A percentile compares a stretch with the other conserved stretches of the same genome.
Evolutionary conservation across 2,113 vertebrate genomes (phyloP).

Genomic region (Boulengeromyrus knoepffleri): DNA sequence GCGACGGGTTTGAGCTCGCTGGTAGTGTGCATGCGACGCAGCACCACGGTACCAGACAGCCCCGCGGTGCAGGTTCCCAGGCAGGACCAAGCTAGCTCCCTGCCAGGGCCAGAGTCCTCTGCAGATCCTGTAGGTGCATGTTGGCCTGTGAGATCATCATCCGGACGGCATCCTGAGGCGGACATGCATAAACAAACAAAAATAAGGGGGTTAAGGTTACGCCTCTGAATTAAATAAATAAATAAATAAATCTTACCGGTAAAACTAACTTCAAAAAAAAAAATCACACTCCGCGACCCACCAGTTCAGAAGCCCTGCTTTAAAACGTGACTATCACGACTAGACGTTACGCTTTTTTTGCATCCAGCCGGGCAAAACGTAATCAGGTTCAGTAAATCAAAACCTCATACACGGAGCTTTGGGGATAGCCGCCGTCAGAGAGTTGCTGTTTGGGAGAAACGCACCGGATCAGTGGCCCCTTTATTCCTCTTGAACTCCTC

Average conservation of each 20-base stretch:
- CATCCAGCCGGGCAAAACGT: background rate
- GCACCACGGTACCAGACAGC: background rate
- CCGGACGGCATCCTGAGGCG: slow-evolving; percentile 69
- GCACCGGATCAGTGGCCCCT: slow-evolving; percentile 72
- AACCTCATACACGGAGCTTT: background rate
- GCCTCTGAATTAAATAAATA: background rate
- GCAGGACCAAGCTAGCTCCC: slow-evolving; percentile 35
- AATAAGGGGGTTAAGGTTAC: background rate
- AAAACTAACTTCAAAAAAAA: background rate
- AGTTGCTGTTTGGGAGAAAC: background rate
- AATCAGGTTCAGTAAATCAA: background rate
- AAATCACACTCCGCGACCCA: background rate
- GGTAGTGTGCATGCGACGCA: background rate
- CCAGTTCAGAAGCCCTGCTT: background rate
- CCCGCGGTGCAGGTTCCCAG: background rate
- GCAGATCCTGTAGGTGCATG: slow-evolving; percentile 78
- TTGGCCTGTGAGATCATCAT: slow-evolving; percentile 94
- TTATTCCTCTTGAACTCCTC: slow-evolving; percentile 85
- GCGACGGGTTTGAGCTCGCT: too few relatives aligned
- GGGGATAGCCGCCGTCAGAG: background rate
- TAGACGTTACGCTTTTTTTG: background rate
- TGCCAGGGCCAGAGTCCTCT: slow-evolving; percentile 70
- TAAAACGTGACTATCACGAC: background rate
- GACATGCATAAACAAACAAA: background rate
- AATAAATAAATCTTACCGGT: background rate